Conservation (phyloP, 2,888 invertebrate species). For the Temnothorax ravouxi region DNA sequence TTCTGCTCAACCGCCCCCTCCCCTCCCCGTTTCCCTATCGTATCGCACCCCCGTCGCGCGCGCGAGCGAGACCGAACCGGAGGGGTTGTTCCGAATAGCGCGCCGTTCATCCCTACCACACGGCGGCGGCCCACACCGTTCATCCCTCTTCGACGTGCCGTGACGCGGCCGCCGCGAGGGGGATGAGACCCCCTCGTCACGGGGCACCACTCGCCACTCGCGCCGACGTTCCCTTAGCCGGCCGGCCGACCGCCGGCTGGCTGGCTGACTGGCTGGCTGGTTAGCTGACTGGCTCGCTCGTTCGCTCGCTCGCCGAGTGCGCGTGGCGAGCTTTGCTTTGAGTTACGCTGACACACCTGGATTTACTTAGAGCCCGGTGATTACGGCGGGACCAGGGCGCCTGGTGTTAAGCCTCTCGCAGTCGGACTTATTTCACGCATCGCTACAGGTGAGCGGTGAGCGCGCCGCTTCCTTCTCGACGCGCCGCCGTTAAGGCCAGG, state of each 20-base stretch:
- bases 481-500: not conserved
- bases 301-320: slow-evolving; percentile 34
- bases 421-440: slow-evolving; percentile 45
- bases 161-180: slow-evolving; percentile 45
- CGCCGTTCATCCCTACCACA: slow-evolving; percentile 73
- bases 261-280: slow-evolving; percentile 39
- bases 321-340: slow-evolving; percentile 50
- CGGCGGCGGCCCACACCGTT: slow-evolving; percentile 46
- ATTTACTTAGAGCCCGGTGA: slow-evolving; percentile 52
- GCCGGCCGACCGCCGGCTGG: slow-evolving; percentile 41
- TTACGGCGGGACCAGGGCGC: slow-evolving; percentile 14
- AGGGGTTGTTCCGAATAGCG: slow-evolving; percentile 58
- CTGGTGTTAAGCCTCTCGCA: slow-evolving; percentile 39
- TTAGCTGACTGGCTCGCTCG: slow-evolving; percentile 39
- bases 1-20: too few relatives aligned
- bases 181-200: slow-evolving; percentile 32
- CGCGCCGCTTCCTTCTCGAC: not conserved
- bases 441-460: slow-evolving; percentile 44
- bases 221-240: slow-evolving; percentile 35
- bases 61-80: slow-evolving; percentile 27
- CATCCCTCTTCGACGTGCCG: slow-evolving; percentile 68
- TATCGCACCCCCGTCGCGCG: slow-evolving; percentile 33
- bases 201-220: slow-evolving; percentile 38
- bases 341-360: slow-evolving; percentile 52
- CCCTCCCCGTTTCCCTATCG: not conserved